These are phyloP conservation scores for Lydus trimaculatus DNA, from an alignment of 2,888 invertebrate species.

Conservation along the genomic window DNA sequence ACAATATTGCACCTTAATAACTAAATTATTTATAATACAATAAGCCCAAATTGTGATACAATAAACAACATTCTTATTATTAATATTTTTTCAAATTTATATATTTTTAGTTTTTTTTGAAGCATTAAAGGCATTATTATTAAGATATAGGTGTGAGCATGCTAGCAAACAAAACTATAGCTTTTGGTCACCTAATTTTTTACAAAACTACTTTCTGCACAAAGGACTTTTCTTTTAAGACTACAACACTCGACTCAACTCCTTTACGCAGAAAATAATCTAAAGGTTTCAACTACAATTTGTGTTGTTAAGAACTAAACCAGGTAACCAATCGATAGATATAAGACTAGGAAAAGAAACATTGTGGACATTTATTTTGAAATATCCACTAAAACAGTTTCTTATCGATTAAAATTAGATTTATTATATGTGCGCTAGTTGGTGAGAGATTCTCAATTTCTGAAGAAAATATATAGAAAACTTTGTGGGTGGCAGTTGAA, in stretches of 20 bases:
- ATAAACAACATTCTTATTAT: constrained; percentile 45
- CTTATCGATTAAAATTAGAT: constrained; percentile 24
- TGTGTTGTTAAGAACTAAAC: neutral
- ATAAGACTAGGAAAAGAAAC: neutral
- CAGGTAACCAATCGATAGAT: neutral
- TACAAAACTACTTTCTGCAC: neutral
- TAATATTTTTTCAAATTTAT: neutral
- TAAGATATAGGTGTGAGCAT: constrained; percentile 30
- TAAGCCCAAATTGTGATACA: constrained; percentile 54
- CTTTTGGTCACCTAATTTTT: constrained; percentile 12
- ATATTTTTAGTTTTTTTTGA: constrained; percentile 15
- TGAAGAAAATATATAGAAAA: neutral
- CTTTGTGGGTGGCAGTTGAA: neutral
- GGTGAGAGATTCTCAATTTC: constrained; percentile 7
- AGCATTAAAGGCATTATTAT: constrained; percentile 34
- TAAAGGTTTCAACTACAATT: neutral
- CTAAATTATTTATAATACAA: constrained; percentile 47
- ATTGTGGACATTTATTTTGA: neutral
- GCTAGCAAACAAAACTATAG: constrained; percentile 25
- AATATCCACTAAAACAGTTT: neutral
- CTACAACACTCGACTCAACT: neutral
- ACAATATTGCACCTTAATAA: constrained; percentile 57
- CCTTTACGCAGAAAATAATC: neutral
- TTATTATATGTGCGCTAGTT: constrained; percentile 24
- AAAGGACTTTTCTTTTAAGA: neutral